Base-by-base conservation (phyloP, 2,113 vertebrate genomes). In the Nesogale talazaci region DNA sequence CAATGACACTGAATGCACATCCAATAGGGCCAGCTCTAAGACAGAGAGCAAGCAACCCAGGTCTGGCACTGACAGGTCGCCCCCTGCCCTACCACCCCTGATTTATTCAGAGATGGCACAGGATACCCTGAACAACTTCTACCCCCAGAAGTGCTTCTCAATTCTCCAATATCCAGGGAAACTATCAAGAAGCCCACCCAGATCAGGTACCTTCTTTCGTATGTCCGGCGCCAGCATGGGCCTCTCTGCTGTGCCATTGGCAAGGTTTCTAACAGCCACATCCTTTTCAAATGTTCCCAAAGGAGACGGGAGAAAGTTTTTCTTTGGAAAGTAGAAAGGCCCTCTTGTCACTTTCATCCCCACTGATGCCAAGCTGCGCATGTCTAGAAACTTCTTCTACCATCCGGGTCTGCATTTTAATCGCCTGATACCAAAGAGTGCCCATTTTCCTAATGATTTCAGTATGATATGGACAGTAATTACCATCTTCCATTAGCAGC, bases 361-460 rank as follows among this genome's bases (percentile, higher is more conserved):
- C 36, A 76, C n/a, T 90, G 85, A 93, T 90, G 94, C 76, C 93
- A 95, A 76, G 85, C 88, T 96, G 80, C 76, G 74, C 92, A 94
- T 81, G 34, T 83, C 75, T 85, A 86, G 59, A 96, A 95, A 95
- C 81, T 90, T 94, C 27, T 92, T 90, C 86, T 95, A 23, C 92
- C 93, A 86, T 59, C 6, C 4, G 9, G 92, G 46, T 19, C 67
- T 90, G 61, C 80, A 96, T 95, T 95, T 95, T 90, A 95, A 92
- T 75, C 69, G 34, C 59, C 74, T 90, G 38, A 78, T 95, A 95
- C 80, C 0, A 2, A 93, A 90, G 94, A 90, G 86, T 86, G 61
- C 74, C 88, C 78, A 94, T 97, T 96, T 96, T 93, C 83, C 67
- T 97, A 95, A 95, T 94, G 93, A 96, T 93, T 95, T 95, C 77